Percentiles rank a stretch among this genome's conserved stretches.
phyloP scores from a whole-genome alignment of 2,797 vertebrate genomes.

The Alca torda region DNA sequence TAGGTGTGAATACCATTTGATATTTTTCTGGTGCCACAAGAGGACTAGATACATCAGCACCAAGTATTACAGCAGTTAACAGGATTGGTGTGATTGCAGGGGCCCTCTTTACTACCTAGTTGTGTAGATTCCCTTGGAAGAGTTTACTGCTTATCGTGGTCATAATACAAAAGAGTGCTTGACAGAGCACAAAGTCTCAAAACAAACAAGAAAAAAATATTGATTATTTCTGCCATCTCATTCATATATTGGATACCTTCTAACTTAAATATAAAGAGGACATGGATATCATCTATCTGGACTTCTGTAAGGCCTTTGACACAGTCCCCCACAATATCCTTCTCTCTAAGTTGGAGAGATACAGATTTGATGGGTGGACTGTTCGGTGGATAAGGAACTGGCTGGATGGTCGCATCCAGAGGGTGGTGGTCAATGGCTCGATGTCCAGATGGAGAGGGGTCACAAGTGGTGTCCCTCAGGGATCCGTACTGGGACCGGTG shows the following conservation, averaged over 20 bases:
- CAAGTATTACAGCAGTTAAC: not conserved
- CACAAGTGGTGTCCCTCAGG: no score
- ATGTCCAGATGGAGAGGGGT: no score
- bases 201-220: not conserved
- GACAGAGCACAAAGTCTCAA: not conserved
- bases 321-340: no score
- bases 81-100: not conserved
- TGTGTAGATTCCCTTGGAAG: not conserved
- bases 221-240: not conserved
- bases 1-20: not conserved
- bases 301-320: no score
- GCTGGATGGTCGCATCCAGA: no score
- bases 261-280: not conserved
- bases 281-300: not conserved
- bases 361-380: no score
- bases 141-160: not conserved
- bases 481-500: no score
- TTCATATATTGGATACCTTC: not conserved
- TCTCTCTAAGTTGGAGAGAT: no score
- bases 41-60: not conserved
- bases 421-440: no score
- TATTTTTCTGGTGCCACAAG: not conserved
- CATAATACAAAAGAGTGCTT: not conserved
- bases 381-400: no score
- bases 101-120: not conserved